These are phyloP conservation scores for Epizoanthus fatuus DNA, from an alignment of 92 coral and sea anemone species.

Conservation along the genomic window DNA sequence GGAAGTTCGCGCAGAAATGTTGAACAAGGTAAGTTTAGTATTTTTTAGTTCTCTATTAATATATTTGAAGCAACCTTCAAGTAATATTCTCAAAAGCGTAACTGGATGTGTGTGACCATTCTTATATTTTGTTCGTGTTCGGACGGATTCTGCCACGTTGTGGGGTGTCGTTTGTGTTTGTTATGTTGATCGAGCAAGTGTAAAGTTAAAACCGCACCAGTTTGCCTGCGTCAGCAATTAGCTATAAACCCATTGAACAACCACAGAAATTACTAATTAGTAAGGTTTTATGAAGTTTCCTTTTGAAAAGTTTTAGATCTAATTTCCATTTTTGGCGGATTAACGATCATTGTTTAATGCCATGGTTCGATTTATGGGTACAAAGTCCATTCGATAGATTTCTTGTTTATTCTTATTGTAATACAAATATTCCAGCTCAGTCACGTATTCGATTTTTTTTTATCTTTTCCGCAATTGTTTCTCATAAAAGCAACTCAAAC, in stretches of 20 bases:
- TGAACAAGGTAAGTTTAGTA: conserved; percentile 78
- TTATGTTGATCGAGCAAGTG: background rate
- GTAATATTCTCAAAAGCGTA: background rate
- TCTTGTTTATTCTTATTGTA: too few relatives aligned
- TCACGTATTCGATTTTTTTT: too few relatives aligned
- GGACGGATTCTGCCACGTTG: conserved; percentile 22
- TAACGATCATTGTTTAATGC: background rate
- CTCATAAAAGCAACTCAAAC: too few relatives aligned
- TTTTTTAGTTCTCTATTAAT: background rate
- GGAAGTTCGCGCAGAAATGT: conserved; percentile 97
- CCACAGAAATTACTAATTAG: background rate
- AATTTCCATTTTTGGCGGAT: conserved; percentile 4
- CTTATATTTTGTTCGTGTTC: conserved; percentile 3
- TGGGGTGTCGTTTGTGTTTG: background rate
- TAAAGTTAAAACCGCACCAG: too few relatives aligned
- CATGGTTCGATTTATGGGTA: too few relatives aligned
- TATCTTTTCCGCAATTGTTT: too few relatives aligned
- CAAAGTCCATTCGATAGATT: too few relatives aligned
- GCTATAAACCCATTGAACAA: background rate
- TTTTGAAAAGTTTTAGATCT: background rate
- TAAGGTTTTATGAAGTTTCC: background rate
- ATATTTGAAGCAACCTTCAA: background rate
- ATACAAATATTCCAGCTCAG: too few relatives aligned
- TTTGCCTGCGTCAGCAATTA: background rate
- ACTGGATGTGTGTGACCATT: background rate